Percentiles rank a stretch among this genome's conserved stretches.
These are phyloP conservation scores for Euwallacea fornicatus DNA, from an alignment of 1,140 invertebrate species.

Conservation along the genomic window DNA sequence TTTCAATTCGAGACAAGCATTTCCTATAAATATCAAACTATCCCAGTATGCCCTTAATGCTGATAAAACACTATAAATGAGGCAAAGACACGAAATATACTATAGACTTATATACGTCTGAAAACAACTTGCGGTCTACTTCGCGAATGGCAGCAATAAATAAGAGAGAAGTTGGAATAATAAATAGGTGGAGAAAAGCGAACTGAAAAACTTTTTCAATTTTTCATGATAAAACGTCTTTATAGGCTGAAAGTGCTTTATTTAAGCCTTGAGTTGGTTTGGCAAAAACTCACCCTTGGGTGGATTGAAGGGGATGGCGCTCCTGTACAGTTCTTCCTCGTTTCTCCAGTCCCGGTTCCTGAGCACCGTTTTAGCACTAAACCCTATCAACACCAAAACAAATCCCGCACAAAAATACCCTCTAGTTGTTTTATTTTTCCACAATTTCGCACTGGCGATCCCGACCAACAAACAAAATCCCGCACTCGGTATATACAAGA, in stretches of 20 bases:
- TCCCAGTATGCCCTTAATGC: no score
- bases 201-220: slow-evolving; percentile 28
- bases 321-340: slow-evolving; percentile 90
- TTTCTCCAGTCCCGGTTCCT: slow-evolving; percentile 90
- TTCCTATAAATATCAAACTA: neutral
- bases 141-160: slow-evolving; percentile 18
- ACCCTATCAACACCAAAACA: slow-evolving; percentile 65
- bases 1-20: neutral
- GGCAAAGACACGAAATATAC: neutral
- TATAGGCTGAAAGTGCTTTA: neutral
- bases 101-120: neutral
- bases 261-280: no score
- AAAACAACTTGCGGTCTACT: slow-evolving; percentile 9
- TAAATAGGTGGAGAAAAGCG: slow-evolving; percentile 27
- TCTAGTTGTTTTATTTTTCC: slow-evolving; percentile 52
- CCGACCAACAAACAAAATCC: slow-evolving; percentile 90
- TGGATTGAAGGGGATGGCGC: slow-evolving; percentile 89
- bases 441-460: slow-evolving; percentile 65
- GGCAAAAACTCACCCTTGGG: slow-evolving; percentile 83
- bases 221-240: slow-evolving; percentile 18
- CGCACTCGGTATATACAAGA: slow-evolving; percentile 93
- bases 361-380: slow-evolving; percentile 75
- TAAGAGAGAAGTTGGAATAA: slow-evolving; percentile 22
- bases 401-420: slow-evolving; percentile 56
- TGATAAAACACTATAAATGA: neutral